Evolutionary conservation across 2,888 invertebrate genomes (phyloP), one percentile per base, ranked within the genome.

Genomic region (Macrosiphum euphorbiae): DNA sequence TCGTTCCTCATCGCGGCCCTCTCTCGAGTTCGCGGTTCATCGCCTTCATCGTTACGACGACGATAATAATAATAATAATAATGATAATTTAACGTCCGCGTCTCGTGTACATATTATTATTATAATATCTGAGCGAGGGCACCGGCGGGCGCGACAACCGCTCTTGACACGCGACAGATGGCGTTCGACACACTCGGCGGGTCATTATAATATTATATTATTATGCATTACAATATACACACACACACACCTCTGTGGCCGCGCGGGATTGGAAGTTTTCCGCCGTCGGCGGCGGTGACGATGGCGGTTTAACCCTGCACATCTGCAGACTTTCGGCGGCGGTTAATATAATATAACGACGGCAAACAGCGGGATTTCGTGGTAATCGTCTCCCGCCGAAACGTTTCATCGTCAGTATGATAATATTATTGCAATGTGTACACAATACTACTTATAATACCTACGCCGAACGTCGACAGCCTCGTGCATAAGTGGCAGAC

Each of bases 141-240:
- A 44, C 44, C 90, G 58, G 61, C 44, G 58, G 90, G 90, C 67
- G 41, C 58, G 90, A 90, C 90, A 90, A 61, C 61, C 90, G 20
- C 10, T 88, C 1, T 88, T 90, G 90, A 61, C 67, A 86, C 28
- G 86, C 47, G 86, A 90, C 90, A 90, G 90, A 67, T 90, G 90
- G 58, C 67, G 61, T 28, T 78, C 78, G 35, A 67, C 61, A 89
- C 89, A 47, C 44, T 61, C 7, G 24, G 90, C 2, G 24, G 90
- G 67, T 86, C 86, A 86, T 86, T 86, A 86, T 86, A 86, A 50
- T 11, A 35, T 78, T 10, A 10, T 85, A 85, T 86, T 58, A 58
- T 58, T 58, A 58, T 58, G 1, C 16, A 28, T 47, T 28, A 28
- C 44, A 44, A 44, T 44, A 44, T 44, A 44, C 7, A 44, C 44